These are phyloP conservation scores for Dorcus parallelipipedus DNA, from an alignment of 2,888 invertebrate species.

Conservation along the genomic window DNA sequence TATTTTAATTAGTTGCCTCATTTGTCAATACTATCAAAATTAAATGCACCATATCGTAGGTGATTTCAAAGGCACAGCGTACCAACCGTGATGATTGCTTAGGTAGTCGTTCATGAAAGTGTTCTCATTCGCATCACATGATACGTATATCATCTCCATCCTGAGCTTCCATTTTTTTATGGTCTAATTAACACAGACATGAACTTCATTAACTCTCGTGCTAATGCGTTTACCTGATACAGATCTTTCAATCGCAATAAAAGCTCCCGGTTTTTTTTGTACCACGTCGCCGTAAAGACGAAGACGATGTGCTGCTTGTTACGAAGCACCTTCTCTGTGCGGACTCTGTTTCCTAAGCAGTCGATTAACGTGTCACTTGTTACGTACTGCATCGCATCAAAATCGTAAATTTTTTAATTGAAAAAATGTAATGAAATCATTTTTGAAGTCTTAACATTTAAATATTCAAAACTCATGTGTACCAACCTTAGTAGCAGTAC, in stretches of 20 bases:
- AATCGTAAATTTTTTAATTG: not conserved
- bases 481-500: too few species aligned
- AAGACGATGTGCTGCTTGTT: conserved; percentile 29
- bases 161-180: conserved; percentile 5
- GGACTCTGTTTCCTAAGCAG: conserved; percentile 20
- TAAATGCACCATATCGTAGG: conserved; percentile 1
- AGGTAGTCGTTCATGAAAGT: conserved; percentile 8
- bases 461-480: too few species aligned
- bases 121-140: conserved; percentile 7
- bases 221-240: conserved; percentile 25
- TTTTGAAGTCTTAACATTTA: not conserved
- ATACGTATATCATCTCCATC: conserved; percentile 14
- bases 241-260: conserved; percentile 30
- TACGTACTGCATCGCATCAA: conserved; percentile 23
- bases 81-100: conserved; percentile 13
- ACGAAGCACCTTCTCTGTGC: conserved; percentile 25
- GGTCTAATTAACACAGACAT: conserved; percentile 5
- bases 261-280: conserved; percentile 25
- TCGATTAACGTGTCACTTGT: conserved; percentile 25
- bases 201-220: not conserved
- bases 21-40: not conserved
- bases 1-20: not conserved
- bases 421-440: not conserved
- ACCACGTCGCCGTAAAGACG: conserved; percentile 33
- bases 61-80: conserved; percentile 7